These are phyloP conservation scores for Eledona agricola DNA, from an alignment of 2,888 invertebrate genomes.

Conservation along the genomic window DNA sequence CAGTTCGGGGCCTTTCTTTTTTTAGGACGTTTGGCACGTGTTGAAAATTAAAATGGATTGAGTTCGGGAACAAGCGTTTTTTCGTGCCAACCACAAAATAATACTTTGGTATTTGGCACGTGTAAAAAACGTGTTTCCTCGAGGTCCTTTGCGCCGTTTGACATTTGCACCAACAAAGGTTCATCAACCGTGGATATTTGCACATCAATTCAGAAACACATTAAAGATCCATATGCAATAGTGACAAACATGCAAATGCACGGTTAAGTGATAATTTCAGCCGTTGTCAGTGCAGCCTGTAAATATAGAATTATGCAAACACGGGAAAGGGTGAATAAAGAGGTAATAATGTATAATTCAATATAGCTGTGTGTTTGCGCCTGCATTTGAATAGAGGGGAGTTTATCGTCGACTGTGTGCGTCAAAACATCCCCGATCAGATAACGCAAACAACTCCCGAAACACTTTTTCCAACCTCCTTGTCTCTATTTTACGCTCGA, in stretches of 20 bases:
- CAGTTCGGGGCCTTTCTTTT: not conserved
- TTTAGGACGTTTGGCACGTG: not conserved
- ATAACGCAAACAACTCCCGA: too few relatives aligned
- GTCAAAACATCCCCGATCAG: too few relatives aligned
- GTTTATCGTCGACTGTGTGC: conserved; percentile 12
- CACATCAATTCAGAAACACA: conserved; percentile 10
- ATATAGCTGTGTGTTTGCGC: conserved; percentile 16
- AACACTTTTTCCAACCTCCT: too few relatives aligned
- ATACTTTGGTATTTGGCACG: not conserved
- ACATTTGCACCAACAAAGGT: too few relatives aligned
- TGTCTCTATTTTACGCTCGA: not conserved
- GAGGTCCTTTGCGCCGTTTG: too few relatives aligned
- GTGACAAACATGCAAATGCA: conserved; percentile 22
- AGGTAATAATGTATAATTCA: conserved; percentile 34
- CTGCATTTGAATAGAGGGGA: conserved; percentile 21
- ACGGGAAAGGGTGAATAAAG: conserved; percentile 29
- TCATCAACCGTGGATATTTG: conserved; percentile 11
- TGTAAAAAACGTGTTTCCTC: conserved; percentile 1
- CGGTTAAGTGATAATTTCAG: conserved; percentile 26
- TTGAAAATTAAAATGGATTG: conserved; percentile 3
- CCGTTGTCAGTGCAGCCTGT: conserved; percentile 26
- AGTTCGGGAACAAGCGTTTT: not conserved
- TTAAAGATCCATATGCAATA: conserved; percentile 18
- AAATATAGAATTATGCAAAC: conserved; percentile 35
- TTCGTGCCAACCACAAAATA: not conserved